Conservation (phyloP, 2,888 invertebrate species). For the Pristionchus exspectatus region DNA sequence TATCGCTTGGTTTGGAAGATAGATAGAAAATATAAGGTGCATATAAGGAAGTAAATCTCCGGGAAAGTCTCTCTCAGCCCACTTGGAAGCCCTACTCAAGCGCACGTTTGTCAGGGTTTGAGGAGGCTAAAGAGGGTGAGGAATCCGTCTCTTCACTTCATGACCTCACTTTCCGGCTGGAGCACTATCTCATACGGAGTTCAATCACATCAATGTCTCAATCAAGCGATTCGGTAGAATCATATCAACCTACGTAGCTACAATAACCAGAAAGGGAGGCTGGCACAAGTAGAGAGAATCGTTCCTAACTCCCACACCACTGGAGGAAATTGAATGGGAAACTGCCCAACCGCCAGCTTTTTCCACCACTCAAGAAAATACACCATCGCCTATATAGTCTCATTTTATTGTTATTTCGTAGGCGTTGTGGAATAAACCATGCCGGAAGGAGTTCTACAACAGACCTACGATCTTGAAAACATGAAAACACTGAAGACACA, state of each 20-base stretch:
- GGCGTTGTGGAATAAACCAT: not conserved
- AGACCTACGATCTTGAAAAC: too few species aligned
- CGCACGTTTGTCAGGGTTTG: not conserved
- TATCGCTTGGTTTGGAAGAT: not conserved
- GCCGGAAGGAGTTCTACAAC: too few species aligned
- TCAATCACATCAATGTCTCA: too few species aligned
- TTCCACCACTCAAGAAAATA: not conserved
- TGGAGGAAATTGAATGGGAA: constrained; percentile 21
- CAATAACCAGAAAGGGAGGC: not conserved
- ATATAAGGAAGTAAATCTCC: not conserved
- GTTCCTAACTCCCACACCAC: not conserved
- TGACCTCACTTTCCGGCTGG: too few species aligned
- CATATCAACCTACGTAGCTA: not conserved
- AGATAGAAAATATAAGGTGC: not conserved
- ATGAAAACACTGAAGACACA: too few species aligned
- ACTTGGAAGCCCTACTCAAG: not conserved
- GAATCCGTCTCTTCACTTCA: too few species aligned
- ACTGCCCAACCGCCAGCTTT: not conserved
- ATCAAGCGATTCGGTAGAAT: not conserved
- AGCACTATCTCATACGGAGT: too few species aligned
- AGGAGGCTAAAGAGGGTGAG: not conserved
- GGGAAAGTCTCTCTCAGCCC: not conserved
- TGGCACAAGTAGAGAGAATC: not conserved
- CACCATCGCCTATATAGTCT: not conserved
- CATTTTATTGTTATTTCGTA: not conserved